Conservation (phyloP, 2,797 vertebrate species). For the Basileuterus tristriatus region DNA sequence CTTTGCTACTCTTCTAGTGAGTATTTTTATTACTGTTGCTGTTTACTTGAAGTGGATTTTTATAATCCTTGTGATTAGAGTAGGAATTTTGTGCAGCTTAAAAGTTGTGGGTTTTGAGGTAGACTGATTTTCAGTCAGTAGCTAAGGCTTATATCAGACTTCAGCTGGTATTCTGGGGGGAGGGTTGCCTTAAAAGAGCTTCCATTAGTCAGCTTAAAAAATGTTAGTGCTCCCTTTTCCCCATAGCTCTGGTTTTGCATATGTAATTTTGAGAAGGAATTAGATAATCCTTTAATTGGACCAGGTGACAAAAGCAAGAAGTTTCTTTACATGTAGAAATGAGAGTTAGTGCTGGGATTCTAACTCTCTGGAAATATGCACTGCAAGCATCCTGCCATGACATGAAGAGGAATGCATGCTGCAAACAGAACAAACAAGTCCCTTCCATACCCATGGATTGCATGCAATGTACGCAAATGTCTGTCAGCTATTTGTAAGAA, state of each 20-base stretch:
- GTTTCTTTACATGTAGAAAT: background rate
- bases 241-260: background rate
- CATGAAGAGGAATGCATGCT: conserved; percentile 65
- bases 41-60: conserved; percentile 12
- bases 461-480: conserved; percentile 50
- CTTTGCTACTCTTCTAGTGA: background rate
- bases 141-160: background rate
- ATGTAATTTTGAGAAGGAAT: background rate
- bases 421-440: conserved; percentile 66
- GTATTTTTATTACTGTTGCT: background rate
- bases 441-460: conserved; percentile 46
- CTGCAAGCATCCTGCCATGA: conserved; percentile 53
- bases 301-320: background rate
- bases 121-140: background rate
- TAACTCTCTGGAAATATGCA: conserved; percentile 17
- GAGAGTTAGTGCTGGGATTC: background rate
- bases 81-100: background rate
- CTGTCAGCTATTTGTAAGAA: conserved; percentile 61
- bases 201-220: background rate
- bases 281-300: background rate
- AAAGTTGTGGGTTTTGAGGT: background rate
- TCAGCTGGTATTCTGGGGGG: background rate
- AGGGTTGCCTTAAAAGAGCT: background rate
- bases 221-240: background rate
- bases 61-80: background rate